Evolutionary conservation across 2,113 vertebrate genomes (phyloP), one percentile per base, ranked within the genome.

Genomic region (Brienomyrus longianalis): DNA sequence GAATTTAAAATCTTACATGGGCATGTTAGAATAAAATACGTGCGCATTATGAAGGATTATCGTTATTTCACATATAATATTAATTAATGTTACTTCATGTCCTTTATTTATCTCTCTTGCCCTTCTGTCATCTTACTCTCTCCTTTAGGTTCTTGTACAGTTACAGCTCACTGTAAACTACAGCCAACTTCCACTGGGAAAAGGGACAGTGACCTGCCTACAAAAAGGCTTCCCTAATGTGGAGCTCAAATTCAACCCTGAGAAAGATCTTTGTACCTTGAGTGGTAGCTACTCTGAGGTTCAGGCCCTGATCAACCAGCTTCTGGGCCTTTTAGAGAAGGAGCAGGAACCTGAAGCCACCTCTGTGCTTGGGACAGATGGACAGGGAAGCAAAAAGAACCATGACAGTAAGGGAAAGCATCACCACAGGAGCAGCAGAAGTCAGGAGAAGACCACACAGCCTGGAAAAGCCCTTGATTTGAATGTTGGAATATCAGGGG

Each of bases 241-340:
- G 21, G 92, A 93, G 52, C 91, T 96, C 31, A 91, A 80, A 88
- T 95, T 93, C 0, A 83, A 91, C 86, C 48, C 90, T 11, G 83
- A 88, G 70, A 91, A 90, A 8, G 90, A 87, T 2, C 87, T 91
- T 13, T 97, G 94, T 86, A n/a, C 88, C 0, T 90, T 97, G 45
- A 91, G 89, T 35, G 97, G 97, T 0, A 59, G 90, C 0, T 97
- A 96, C 91, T 95, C 94, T 0, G 92, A 95, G 89, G 92, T 97
- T 23, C 96, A 97, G 92, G 92, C 94, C 27, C 94, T 95, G 87
- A 93, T 95, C 92, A 92, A 88, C 35, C 93, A 96, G 11, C 91
- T 98, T n/a, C 93, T 97, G 0, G 89, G 89, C 5, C 91, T 88
- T 74, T 88, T 94, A 88, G 92, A 92, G 56, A 43, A 17, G n/a